Conservation (phyloP, 2,113 vertebrate genomes). For the Dolichallabes microphthalmus region DNA sequence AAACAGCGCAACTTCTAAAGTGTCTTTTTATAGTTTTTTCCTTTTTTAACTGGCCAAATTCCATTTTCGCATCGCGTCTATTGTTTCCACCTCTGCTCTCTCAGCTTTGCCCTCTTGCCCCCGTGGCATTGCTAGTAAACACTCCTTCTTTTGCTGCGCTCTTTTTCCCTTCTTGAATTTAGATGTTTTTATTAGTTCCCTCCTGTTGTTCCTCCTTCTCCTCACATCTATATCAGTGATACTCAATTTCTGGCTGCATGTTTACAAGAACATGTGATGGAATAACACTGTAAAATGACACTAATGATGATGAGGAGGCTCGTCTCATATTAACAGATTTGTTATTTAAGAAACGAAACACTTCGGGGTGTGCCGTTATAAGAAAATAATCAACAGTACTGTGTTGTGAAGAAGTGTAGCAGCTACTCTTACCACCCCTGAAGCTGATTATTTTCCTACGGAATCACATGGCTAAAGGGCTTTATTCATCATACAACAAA, state of each 20-base stretch:
- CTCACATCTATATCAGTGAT: neutral
- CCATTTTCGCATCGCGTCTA: conserved; percentile 22
- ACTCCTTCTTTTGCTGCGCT: neutral
- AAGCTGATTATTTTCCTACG: neutral
- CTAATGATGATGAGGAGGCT: neutral
- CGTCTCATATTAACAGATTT: neutral
- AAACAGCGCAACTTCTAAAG: neutral
- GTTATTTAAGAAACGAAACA: neutral
- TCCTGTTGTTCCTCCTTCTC: neutral
- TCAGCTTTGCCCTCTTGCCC: neutral
- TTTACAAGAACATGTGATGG: neutral
- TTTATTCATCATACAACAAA: too few species aligned
- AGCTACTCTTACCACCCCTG: neutral
- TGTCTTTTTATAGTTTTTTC: neutral
- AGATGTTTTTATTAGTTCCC: conserved; percentile 46
- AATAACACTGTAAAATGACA: neutral
- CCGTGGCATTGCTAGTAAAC: conserved; percentile 6
- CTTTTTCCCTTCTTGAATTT: conserved; percentile 29
- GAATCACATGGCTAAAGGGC: too few species aligned
- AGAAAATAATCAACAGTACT: neutral
- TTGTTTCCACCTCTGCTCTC: conserved; percentile 35
- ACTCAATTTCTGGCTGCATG: neutral
- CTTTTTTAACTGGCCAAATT: neutral
- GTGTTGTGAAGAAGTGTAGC: neutral
- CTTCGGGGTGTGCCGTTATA: too few species aligned